A percentile compares a stretch with the other conserved stretches of the same genome.
phyloP scores from a whole-genome alignment of 2,113 vertebrate genomes.

The Catharus fuscescens region DNA sequence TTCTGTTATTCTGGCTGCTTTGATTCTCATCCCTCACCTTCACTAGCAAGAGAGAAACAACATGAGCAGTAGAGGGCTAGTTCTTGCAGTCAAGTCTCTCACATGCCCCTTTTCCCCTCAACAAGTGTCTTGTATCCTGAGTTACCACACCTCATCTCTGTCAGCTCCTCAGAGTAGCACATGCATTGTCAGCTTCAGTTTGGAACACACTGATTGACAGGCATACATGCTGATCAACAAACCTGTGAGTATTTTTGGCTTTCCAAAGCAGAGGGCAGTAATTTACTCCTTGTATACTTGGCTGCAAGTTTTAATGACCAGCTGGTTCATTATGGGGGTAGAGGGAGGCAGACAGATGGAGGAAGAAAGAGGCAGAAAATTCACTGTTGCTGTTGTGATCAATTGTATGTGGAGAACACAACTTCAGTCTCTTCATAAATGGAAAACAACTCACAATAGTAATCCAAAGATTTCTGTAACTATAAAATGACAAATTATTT shows the following conservation, averaged over 20 bases:
- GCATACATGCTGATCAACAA: not conserved
- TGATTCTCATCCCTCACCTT: not conserved
- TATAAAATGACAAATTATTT: not conserved
- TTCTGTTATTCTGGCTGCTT: not conserved
- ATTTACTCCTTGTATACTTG: not conserved
- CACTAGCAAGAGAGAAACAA: not conserved
- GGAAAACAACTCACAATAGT: not conserved
- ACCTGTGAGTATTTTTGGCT: not conserved
- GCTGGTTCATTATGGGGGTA: not conserved
- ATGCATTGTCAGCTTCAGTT: not conserved
- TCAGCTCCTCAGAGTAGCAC: not conserved
- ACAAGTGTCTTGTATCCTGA: not conserved
- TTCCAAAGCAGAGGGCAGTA: not conserved
- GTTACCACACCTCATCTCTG: not conserved
- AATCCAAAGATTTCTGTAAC: not conserved
- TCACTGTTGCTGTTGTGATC: not conserved
- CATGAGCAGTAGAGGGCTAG: not conserved
- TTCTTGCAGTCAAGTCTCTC: not conserved
- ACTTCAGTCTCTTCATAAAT: not conserved
- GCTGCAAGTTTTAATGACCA: conserved; percentile 2
- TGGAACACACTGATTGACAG: not conserved
- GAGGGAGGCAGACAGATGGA: not conserved
- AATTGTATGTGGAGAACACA: not conserved
- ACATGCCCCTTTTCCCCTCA: not conserved
- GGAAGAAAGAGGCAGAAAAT: not conserved